Conservation (phyloP, 2,888 invertebrate species). For the Epirrhoe alternata region DNA sequence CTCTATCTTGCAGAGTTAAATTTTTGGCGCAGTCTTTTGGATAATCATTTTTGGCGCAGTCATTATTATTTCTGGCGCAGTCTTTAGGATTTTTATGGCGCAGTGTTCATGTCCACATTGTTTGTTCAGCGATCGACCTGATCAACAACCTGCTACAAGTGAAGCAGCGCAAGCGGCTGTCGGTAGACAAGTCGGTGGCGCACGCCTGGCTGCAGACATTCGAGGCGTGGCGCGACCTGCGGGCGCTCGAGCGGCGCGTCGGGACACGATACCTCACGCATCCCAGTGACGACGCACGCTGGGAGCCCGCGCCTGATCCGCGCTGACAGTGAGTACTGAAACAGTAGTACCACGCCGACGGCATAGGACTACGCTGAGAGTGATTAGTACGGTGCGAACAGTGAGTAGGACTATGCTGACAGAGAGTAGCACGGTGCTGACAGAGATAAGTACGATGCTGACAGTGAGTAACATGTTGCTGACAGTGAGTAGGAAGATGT, state of each 20-base stretch:
- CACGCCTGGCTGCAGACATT: conserved; percentile 99
- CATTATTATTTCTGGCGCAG: too few species aligned
- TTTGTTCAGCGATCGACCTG: conserved; percentile 94
- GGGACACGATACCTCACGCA: conserved; percentile 76
- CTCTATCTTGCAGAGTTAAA: not conserved
- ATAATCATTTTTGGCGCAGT: too few species aligned
- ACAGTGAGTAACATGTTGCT: too few species aligned
- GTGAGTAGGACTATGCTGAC: too few species aligned
- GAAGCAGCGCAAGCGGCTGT: conserved; percentile 96
- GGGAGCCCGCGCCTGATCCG: conserved; percentile 29
- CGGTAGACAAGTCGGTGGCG: conserved; percentile 97
- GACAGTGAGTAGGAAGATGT: too few species aligned
- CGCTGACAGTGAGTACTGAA: conserved; percentile 56
- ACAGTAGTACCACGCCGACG: too few species aligned
- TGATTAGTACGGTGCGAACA: too few species aligned
- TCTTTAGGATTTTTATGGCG: too few species aligned
- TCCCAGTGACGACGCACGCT: conserved; percentile 70
- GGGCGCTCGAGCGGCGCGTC: conserved; percentile 89
- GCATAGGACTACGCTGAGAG: too few species aligned
- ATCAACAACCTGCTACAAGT: conserved; percentile 99
- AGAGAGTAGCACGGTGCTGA: too few species aligned
- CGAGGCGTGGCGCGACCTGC: conserved; percentile 97
- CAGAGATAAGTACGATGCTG: too few species aligned
- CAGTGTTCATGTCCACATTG: too few species aligned
- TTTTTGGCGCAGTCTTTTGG: not conserved